A percentile compares a stretch with the other conserved stretches of the same genome.
Conservation (phyloP, 2,797 vertebrate species). For the Poliocrania exsul region DNA sequence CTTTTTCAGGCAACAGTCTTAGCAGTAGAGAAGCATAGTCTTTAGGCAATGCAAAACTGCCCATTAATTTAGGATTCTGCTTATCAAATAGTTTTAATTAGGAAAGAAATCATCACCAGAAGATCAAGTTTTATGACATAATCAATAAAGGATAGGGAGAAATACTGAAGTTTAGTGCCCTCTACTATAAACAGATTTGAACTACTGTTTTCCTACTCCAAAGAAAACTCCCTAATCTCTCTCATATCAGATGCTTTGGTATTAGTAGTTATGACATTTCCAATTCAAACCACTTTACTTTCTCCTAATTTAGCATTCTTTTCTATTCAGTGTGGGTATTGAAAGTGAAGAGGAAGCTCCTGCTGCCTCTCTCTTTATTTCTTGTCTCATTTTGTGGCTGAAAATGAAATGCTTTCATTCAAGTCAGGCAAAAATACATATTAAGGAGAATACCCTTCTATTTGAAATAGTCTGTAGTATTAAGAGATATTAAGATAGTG, state of each 20-base stretch:
- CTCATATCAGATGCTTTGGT: not conserved
- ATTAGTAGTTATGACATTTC: not conserved
- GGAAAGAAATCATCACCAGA: not conserved
- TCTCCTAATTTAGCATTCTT: not conserved
- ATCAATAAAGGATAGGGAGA: not conserved
- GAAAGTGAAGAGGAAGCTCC: not conserved
- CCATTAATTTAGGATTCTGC: not conserved
- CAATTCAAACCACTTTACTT: not conserved
- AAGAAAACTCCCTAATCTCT: not conserved
- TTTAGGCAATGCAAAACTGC: not conserved
- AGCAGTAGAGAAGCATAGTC: not conserved
- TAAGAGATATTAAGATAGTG: not conserved
- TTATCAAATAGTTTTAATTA: not conserved
- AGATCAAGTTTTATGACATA: not conserved
- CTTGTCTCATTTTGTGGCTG: not conserved
- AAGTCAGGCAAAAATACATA: not conserved
- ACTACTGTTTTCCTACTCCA: not conserved
- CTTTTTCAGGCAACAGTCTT: not conserved
- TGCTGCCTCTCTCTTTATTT: not conserved
- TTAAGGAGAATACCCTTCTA: not conserved
- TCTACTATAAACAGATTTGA: not conserved
- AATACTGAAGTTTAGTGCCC: not conserved
- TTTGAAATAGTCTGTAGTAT: not conserved
- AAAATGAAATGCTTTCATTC: not conserved
- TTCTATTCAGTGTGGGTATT: not conserved